Evolutionary conservation across 2,888 invertebrate genomes (phyloP).

Genomic region (Hirtodrosophila confusa): DNA sequence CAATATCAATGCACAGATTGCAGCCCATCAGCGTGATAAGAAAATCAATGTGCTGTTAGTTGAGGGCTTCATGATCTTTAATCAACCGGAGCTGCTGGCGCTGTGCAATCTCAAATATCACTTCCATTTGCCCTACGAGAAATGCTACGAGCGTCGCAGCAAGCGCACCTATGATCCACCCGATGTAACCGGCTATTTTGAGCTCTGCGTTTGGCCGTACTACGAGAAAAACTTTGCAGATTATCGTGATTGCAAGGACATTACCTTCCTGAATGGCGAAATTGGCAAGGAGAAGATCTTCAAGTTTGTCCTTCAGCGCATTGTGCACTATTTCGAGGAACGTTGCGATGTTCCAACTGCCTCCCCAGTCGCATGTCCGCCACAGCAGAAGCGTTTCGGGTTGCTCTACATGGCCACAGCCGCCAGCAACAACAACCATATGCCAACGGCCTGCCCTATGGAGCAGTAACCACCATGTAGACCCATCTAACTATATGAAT

Average conservation of each 20-base stretch:
- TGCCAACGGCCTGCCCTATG: slow-evolving; percentile 77
- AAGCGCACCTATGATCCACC: slow-evolving; percentile 92
- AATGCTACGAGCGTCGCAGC: slow-evolving; percentile 87
- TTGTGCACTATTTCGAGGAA: slow-evolving; percentile 80
- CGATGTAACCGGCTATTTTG: slow-evolving; percentile 94
- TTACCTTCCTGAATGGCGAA: slow-evolving; percentile 83
- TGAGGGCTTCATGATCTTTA: slow-evolving; percentile 91
- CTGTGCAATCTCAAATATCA: slow-evolving; percentile 91
- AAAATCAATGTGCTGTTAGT: slow-evolving; percentile 87
- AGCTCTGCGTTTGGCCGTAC: slow-evolving; percentile 94
- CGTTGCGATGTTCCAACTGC: slow-evolving; percentile 69
- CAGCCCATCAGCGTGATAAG: slow-evolving; percentile 73
- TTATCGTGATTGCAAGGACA: slow-evolving; percentile 81
- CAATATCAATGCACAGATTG: slow-evolving; percentile 68
- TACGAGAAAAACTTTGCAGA: slow-evolving; percentile 87
- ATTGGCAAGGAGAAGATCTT: slow-evolving; percentile 82
- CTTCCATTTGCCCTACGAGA: slow-evolving; percentile 88
- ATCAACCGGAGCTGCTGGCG: slow-evolving; percentile 87
- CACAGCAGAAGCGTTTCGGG: slow-evolving; percentile 75
- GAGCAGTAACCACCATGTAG: slow-evolving; percentile 68
- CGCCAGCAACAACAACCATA: slow-evolving; percentile 46
- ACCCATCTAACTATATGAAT: background rate
- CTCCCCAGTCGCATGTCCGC: slow-evolving; percentile 63
- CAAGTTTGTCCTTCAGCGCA: slow-evolving; percentile 80
- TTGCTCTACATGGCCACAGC: slow-evolving; percentile 52